Evolutionary conservation across 2,797 vertebrate species (phyloP).

Genomic region (Eospalax fontanierii): DNA sequence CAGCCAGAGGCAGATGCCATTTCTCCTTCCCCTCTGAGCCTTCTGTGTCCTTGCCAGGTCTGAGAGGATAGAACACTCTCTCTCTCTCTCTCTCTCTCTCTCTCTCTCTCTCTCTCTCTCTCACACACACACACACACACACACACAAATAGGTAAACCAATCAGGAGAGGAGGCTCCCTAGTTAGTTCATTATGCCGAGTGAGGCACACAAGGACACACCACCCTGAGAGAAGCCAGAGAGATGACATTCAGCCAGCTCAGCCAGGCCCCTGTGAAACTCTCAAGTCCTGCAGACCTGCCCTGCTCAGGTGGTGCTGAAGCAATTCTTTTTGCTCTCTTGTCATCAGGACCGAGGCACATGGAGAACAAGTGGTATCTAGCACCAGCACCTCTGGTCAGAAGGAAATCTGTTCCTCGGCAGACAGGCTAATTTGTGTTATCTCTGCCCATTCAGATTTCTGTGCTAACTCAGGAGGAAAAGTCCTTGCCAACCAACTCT

Average conservation of each 20-base stretch:
- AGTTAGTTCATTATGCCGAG: constrained; percentile 59
- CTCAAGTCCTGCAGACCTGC: constrained; percentile 24
- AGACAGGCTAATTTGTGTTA: constrained; percentile 55
- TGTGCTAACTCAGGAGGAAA: constrained; percentile 50
- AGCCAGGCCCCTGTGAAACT: constrained; percentile 26
- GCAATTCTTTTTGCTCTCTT: neutral
- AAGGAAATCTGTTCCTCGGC: constrained; percentile 68
- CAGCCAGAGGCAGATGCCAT: constrained; percentile 46
- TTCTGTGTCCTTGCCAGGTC: constrained; percentile 70
- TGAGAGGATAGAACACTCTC: neutral
- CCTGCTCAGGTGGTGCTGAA: constrained; percentile 38
- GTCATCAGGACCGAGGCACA: constrained; percentile 13
- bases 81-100: too few relatives aligned
- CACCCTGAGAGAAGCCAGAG: neutral
- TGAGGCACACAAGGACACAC: neutral
- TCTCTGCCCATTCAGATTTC: constrained; percentile 27
- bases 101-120: too few relatives aligned
- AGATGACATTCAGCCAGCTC: constrained; percentile 25
- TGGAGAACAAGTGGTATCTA: neutral
- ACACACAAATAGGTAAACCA: neutral
- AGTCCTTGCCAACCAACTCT: neutral
- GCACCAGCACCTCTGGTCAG: neutral
- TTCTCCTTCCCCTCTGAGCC: constrained; percentile 46
- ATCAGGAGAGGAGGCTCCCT: constrained; percentile 46
- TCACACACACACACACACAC: too few relatives aligned